Percentiles rank a stretch among this genome's conserved stretches.
Conservation (phyloP, 1,140 invertebrate species). For the Tetragnatha versicolor region DNA sequence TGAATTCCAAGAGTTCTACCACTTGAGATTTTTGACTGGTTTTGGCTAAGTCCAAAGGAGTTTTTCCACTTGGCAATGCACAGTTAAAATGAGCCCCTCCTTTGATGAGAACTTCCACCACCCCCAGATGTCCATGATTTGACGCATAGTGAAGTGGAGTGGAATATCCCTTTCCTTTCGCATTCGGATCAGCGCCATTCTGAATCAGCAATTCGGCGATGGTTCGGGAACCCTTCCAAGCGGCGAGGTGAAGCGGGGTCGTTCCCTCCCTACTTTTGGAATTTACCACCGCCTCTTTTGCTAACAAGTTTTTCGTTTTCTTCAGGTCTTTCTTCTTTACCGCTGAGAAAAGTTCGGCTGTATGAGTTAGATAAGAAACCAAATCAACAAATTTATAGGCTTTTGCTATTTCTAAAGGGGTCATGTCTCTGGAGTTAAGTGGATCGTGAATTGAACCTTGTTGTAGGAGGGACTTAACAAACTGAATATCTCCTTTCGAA, state of each 20-base stretch:
- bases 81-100: slow-evolving; percentile 11
- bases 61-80: not conserved
- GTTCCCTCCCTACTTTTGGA: not conserved
- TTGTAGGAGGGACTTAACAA: slow-evolving; percentile 4
- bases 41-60: slow-evolving; percentile 10
- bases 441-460: not conserved
- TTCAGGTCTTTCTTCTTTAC: not conserved
- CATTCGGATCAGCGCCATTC: not conserved
- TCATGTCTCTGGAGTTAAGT: not conserved
- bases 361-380: not conserved
- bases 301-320: not conserved
- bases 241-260: not conserved
- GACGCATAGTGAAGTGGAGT: slow-evolving; percentile 33
- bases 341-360: not conserved
- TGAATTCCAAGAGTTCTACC: slow-evolving; percentile 12
- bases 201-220: not conserved
- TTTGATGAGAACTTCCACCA: slow-evolving; percentile 1
- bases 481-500: not conserved
- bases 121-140: slow-evolving; percentile 17
- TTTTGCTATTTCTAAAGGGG: not conserved
- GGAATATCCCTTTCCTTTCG: not conserved
- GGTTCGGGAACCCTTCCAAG: not conserved
- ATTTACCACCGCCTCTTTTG: not conserved
- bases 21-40: slow-evolving; percentile 4
- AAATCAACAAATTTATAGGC: not conserved